Percentiles rank a stretch among this genome's conserved stretches.
phyloP scores from a whole-genome alignment of 1,140 invertebrate genomes.

The Linepithema humile region DNA sequence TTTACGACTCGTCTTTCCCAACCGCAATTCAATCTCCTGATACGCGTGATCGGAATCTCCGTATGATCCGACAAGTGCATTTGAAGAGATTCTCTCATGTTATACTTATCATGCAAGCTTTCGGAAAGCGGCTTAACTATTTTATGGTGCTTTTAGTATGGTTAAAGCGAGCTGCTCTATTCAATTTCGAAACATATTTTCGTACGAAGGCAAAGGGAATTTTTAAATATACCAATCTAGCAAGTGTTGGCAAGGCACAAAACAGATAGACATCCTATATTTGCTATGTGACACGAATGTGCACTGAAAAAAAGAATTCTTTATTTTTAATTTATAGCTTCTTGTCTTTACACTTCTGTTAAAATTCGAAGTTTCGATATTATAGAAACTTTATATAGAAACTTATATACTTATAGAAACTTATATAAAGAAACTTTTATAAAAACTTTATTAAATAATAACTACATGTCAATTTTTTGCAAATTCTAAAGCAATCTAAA shows the following conservation, averaged over 20 bases:
- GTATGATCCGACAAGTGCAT: background rate
- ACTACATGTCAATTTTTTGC: background rate
- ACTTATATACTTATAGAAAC: too few species aligned
- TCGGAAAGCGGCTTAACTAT: too few species aligned
- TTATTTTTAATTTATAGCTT: background rate
- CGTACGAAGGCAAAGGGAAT: conserved; percentile 11
- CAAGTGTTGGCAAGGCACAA: background rate
- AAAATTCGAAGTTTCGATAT: too few species aligned
- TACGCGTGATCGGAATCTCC: conserved; percentile 8
- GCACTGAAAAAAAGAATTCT: background rate
- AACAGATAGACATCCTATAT: background rate
- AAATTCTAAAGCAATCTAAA: background rate
- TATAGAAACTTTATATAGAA: too few species aligned
- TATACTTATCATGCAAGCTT: too few species aligned
- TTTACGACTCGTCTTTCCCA: background rate
- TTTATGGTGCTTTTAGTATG: background rate
- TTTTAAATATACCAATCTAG: conserved; percentile 10
- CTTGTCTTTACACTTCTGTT: too few species aligned
- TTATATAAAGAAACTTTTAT: background rate
- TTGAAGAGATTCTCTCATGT: too few species aligned
- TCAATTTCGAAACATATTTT: background rate
- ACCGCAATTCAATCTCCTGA: conserved; percentile 40
- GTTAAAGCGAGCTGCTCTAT: background rate
- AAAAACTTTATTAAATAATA: background rate
- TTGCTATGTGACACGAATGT: background rate